Percentiles rank a stretch among this genome's conserved stretches.
These are phyloP conservation scores for Melitaea cinxia DNA, from an alignment of 1,140 invertebrate genomes.

Conservation along the genomic window DNA sequence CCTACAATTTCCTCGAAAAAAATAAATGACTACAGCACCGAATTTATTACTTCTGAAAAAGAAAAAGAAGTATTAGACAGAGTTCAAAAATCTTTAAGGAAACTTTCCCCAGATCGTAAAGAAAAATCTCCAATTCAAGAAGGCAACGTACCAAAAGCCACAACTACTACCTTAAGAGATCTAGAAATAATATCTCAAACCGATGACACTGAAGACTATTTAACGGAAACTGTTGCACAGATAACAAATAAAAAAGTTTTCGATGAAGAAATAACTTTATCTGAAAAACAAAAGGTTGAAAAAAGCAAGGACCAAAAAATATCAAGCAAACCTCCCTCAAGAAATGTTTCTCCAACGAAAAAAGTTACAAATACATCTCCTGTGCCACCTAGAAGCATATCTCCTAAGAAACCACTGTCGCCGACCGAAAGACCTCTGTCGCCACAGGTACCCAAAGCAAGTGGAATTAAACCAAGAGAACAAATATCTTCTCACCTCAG, in stretches of 20 bases:
- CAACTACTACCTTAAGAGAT: constrained; percentile 16
- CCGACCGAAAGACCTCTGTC: constrained; percentile 60
- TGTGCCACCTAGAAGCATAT: constrained; percentile 57
- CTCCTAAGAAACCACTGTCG: constrained; percentile 61
- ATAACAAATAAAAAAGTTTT: constrained; percentile 28
- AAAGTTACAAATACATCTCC: constrained; percentile 45
- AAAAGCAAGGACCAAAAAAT: constrained; percentile 52
- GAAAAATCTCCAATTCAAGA: constrained; percentile 40
- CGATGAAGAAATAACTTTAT: constrained; percentile 31
- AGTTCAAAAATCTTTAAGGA: constrained; percentile 64
- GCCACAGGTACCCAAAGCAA: constrained; percentile 56
- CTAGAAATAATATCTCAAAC: constrained; percentile 12
- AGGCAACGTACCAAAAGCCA: constrained; percentile 10
- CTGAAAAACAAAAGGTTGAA: constrained; percentile 39
- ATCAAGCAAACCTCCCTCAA: constrained; percentile 52
- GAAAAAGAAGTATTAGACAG: constrained; percentile 63
- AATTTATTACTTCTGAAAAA: constrained; percentile 46
- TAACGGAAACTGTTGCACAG: constrained; percentile 31
- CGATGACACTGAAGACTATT: constrained; percentile 34
- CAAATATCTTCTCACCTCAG: constrained; percentile 44
- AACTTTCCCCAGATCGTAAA: constrained; percentile 60
- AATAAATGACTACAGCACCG: background rate
- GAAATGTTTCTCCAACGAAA: constrained; percentile 69
- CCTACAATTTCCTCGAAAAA: background rate
- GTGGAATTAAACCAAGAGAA: constrained; percentile 57